phyloP scores from a whole-genome alignment of 2,113 vertebrate species.

The Anhinga rufa region DNA sequence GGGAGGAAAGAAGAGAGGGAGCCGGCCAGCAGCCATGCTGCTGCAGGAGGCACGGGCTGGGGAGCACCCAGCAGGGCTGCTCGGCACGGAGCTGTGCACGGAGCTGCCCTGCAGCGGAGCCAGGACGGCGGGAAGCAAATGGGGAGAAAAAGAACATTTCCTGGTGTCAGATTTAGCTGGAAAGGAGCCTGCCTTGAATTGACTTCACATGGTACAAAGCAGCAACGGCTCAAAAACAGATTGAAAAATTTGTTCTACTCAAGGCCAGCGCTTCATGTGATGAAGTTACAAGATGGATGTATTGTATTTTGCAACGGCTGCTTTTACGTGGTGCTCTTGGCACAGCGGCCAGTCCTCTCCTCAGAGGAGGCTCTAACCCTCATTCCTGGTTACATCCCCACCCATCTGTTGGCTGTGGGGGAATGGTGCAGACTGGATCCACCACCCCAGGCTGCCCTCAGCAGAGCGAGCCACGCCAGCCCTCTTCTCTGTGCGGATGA shows the following conservation, averaged over 20 bases:
- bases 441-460: background rate
- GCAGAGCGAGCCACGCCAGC: background rate
- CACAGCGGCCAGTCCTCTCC: rapidly evolving
- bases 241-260: background rate
- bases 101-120: slow-evolving; percentile 3
- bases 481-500: rapidly evolving
- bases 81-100: background rate
- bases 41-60: background rate
- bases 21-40: background rate
- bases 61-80: background rate
- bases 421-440: background rate
- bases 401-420: too few relatives aligned
- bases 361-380: background rate
- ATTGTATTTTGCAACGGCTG: background rate
- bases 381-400: background rate
- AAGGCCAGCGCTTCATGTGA: background rate
- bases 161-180: slow-evolving; percentile 64
- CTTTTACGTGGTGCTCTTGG: background rate
- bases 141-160: slow-evolving; percentile 60
- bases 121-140: background rate
- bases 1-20: background rate
- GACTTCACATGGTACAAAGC: slow-evolving; percentile 54
- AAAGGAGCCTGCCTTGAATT: slow-evolving; percentile 60
- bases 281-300: slow-evolving; percentile 11
- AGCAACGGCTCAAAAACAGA: background rate